Percentiles rank a stretch among this genome's conserved stretches.
phyloP scores from a whole-genome alignment of 2,797 vertebrate species.

The Pangasius sanitwongsei region DNA sequence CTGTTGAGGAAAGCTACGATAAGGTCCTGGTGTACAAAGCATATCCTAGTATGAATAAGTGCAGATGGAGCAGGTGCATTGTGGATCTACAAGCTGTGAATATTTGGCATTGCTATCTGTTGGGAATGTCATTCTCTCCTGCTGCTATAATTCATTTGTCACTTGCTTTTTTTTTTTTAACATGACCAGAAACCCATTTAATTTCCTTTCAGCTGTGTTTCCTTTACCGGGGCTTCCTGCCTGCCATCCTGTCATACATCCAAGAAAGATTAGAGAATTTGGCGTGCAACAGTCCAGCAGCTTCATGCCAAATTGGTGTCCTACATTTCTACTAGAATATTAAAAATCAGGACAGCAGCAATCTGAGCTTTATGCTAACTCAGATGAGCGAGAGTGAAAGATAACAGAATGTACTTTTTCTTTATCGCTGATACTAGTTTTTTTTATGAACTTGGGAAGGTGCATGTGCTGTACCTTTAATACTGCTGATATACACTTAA shows the following conservation, averaged over 20 bases:
- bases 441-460: neutral
- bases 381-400: neutral
- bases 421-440: neutral
- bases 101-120: neutral
- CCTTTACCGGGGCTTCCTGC: neutral
- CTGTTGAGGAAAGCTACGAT: neutral
- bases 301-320: constrained; percentile 5
- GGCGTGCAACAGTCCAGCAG: neutral
- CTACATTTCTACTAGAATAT: constrained; percentile 8
- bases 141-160: constrained; percentile 16
- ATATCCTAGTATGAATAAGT: neutral
- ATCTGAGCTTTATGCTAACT: neutral
- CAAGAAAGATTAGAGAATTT: constrained; percentile 21
- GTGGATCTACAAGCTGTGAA: neutral
- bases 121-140: neutral
- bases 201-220: constrained; percentile 17
- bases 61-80: constrained; percentile 10
- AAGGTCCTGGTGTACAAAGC: neutral
- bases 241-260: neutral
- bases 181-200: constrained; percentile 1
- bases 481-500: too few species aligned
- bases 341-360: neutral
- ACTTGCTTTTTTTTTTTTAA: neutral
- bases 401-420: neutral
- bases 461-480: neutral